These are phyloP conservation scores for Nibea coibor DNA, from an alignment of 2,113 vertebrate species.

Conservation along the genomic window DNA sequence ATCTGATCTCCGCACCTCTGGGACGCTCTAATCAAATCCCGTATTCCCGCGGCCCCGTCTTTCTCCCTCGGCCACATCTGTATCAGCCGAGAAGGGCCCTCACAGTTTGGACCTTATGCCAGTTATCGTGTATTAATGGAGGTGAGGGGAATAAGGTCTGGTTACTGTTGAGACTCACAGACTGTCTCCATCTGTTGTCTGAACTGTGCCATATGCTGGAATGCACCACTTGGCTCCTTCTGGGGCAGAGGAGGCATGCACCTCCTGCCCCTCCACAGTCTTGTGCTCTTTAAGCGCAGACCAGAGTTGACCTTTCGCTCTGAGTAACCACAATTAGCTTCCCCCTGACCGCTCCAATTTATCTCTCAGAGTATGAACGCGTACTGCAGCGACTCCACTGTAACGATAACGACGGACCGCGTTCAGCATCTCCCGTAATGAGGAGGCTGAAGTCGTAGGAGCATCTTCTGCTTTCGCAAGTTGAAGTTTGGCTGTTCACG, in stretches of 20 bases:
- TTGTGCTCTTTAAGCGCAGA: constrained; percentile 31
- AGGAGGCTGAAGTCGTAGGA: constrained; percentile 26
- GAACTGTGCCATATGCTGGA: constrained; percentile 75
- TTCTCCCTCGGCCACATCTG: neutral
- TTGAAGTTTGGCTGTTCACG: no score
- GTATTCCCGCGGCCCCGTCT: neutral
- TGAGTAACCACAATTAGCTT: constrained; percentile 40
- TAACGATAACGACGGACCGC: constrained; percentile 20
- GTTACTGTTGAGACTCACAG: constrained; percentile 55
- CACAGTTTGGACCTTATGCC: constrained; percentile 14
- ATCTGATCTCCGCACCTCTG: constrained; percentile 48
- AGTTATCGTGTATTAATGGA: constrained; percentile 16
- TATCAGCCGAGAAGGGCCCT: constrained; percentile 26
- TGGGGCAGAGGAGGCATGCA: constrained; percentile 43
- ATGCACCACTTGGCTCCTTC: constrained; percentile 65
- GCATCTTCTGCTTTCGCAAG: neutral
- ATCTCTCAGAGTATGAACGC: constrained; percentile 4
- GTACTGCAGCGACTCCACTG: constrained; percentile 27
- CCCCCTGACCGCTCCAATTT: constrained; percentile 29
- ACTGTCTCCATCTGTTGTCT: constrained; percentile 72
- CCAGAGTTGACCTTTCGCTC: constrained; percentile 47
- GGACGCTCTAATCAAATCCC: constrained; percentile 31
- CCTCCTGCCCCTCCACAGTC: constrained; percentile 12
- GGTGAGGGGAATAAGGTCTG: constrained; percentile 33
- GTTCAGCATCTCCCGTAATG: constrained; percentile 41